These are phyloP conservation scores for Danio tinwini DNA, from an alignment of 2,797 vertebrate species.

Conservation along the genomic window DNA sequence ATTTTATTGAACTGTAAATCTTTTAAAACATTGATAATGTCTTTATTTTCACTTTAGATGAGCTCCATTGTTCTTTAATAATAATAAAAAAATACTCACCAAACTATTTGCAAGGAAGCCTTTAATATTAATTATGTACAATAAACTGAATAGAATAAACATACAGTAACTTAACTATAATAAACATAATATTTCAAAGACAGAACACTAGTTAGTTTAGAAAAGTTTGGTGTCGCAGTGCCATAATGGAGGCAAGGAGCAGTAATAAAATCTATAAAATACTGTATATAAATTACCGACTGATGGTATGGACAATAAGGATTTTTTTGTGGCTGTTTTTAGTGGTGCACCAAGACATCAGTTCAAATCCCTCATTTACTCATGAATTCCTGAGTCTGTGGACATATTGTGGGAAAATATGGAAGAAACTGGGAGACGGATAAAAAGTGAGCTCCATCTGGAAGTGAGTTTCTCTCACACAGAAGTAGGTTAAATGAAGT, in stretches of 20 bases:
- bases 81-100: not conserved
- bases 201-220: not conserved
- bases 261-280: not conserved
- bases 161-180: no score
- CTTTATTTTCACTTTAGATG: no score
- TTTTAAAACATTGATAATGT: not conserved
- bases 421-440: slow-evolving; percentile 37
- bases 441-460: slow-evolving; percentile 52
- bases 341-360: not conserved
- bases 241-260: not conserved
- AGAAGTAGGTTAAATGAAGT: slow-evolving; percentile 56
- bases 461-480: slow-evolving; percentile 30
- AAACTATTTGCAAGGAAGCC: no score
- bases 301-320: not conserved
- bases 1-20: not conserved
- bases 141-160: not conserved
- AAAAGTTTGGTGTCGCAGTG: not conserved
- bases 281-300: not conserved
- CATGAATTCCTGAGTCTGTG: slow-evolving; percentile 3
- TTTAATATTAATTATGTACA: not conserved
- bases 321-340: not conserved
- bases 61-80: no score
- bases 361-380: slow-evolving; percentile 9
- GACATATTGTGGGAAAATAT: slow-evolving; percentile 27
- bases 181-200: not conserved